Conservation (phyloP, 37 sponge, comb jelly and placozoan genomes). For the Bolinopsis microptera region DNA sequence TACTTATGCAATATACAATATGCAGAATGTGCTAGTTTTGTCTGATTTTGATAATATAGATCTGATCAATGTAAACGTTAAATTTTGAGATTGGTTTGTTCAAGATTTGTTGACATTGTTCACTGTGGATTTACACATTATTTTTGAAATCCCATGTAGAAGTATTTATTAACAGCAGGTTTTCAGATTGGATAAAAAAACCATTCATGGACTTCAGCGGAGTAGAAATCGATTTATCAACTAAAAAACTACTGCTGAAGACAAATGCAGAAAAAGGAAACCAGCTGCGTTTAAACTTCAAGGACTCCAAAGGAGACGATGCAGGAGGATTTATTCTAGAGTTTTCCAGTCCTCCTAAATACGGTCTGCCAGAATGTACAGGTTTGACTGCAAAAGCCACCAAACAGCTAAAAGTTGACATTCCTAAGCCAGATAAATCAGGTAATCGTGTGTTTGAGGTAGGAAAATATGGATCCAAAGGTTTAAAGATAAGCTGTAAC, state of each 20-base stretch:
- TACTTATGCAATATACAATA: no score
- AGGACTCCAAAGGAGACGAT: not conserved
- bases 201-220: not conserved
- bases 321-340: not conserved
- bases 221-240: not conserved
- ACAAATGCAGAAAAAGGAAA: not conserved
- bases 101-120: no score
- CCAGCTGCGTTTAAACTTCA: not conserved
- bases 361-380: not conserved
- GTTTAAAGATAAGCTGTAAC: not conserved
- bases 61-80: no score
- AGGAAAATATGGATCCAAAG: not conserved
- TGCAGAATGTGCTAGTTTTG: no score
- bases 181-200: not conserved
- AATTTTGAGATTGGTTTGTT: no score
- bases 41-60: no score
- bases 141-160: no score
- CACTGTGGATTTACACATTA: no score
- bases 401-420: not conserved
- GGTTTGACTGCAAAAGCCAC: not conserved
- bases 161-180: no score
- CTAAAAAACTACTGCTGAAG: not conserved
- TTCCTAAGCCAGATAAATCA: not conserved
- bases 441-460: not conserved
- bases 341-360: not conserved